Conservation (phyloP, 2,888 invertebrate species). For the Trilocha varians region DNA sequence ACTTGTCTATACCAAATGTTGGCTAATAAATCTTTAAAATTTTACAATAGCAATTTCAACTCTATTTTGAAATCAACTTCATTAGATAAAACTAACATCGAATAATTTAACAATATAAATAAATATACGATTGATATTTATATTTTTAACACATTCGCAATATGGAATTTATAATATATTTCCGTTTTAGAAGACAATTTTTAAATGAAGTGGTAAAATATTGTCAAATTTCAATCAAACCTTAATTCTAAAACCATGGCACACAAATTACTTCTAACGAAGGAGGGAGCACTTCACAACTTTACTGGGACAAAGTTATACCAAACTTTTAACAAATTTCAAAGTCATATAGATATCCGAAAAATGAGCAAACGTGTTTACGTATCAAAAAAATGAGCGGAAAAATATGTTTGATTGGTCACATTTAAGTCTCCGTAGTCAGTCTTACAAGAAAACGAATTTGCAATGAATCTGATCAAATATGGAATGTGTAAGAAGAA, state of each 20-base stretch:
- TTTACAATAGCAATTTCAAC: not conserved
- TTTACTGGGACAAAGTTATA: conserved; percentile 32
- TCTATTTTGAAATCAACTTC: not conserved
- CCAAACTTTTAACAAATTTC: conserved; percentile 27
- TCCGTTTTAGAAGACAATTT: not conserved
- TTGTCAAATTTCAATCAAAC: conserved; percentile 58
- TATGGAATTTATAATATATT: not conserved
- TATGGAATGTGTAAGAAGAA: conserved; percentile 57
- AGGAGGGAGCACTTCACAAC: conserved; percentile 72
- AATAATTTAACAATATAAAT: not conserved
- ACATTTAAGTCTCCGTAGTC: conserved; percentile 55
- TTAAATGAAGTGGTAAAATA: conserved; percentile 30
- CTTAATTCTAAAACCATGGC: conserved; percentile 67
- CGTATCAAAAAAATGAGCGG: conserved; percentile 46
- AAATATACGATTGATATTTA: not conserved
- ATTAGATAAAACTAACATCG: not conserved
- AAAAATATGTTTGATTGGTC: conserved; percentile 51
- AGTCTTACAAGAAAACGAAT: conserved; percentile 66
- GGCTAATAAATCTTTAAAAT: conserved; percentile 61
- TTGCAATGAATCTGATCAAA: conserved; percentile 48
- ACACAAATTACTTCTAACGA: conserved; percentile 66
- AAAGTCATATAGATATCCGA: conserved; percentile 35
- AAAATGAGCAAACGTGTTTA: conserved; percentile 57
- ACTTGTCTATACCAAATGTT: conserved; percentile 51
- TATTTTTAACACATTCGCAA: not conserved